Evolutionary conservation across 1,140 invertebrate species (phyloP).

Genomic region (Hestina assimilis): DNA sequence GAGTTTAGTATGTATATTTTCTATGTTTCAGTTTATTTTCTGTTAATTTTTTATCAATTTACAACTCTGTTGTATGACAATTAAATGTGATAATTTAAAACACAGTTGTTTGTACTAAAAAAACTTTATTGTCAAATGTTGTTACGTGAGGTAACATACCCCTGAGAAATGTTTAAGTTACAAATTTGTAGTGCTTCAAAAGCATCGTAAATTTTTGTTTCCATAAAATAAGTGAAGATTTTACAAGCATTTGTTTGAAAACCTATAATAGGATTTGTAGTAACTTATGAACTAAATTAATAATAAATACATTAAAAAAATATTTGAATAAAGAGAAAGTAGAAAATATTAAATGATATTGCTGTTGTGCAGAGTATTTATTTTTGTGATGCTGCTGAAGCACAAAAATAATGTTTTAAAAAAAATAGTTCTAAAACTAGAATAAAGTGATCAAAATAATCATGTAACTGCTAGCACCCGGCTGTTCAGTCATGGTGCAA

Average conservation of each 20-base stretch:
- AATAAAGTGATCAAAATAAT: conserved; percentile 65
- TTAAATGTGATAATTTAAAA: conserved; percentile 34
- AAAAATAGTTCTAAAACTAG: conserved; percentile 61
- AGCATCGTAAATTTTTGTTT: conserved; percentile 45
- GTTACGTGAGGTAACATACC: conserved; percentile 51
- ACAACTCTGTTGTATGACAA: conserved; percentile 15
- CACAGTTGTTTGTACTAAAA: conserved; percentile 41
- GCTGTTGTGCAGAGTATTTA: background rate
- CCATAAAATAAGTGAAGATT: background rate
- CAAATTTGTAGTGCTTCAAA: conserved; percentile 58
- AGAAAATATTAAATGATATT: background rate
- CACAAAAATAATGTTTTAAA: conserved; percentile 48
- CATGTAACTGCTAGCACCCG: conserved; percentile 35
- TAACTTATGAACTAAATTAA: conserved; percentile 1
- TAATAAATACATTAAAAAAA: conserved; percentile 7
- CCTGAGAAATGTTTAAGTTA: conserved; percentile 48
- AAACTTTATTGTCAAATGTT: conserved; percentile 69
- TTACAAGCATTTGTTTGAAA: background rate
- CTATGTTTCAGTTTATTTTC: too few relatives aligned
- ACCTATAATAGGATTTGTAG: background rate
- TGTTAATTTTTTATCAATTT: background rate
- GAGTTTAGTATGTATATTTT: too few relatives aligned
- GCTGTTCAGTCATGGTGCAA: conserved; percentile 52
- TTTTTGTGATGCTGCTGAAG: conserved; percentile 42
- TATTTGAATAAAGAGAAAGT: conserved; percentile 2